These are phyloP conservation scores for Diadumene lineata DNA, from an alignment of 92 coral and sea anemone genomes.

Conservation along the genomic window DNA sequence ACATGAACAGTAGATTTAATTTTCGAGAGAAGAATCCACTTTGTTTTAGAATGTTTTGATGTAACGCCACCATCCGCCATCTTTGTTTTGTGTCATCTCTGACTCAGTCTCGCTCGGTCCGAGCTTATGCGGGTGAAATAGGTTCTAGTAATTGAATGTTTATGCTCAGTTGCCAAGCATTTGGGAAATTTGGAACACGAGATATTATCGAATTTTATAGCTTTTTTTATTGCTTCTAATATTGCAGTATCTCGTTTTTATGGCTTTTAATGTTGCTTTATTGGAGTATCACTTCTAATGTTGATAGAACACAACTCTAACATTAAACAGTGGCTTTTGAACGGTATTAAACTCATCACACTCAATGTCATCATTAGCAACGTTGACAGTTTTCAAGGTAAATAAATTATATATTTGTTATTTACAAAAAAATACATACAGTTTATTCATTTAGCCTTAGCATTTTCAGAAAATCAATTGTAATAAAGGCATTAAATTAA, in stretches of 20 bases:
- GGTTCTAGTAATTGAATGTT: conserved; percentile 1
- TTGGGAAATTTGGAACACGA: not conserved
- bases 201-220: not conserved
- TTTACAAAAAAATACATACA: too few relatives aligned
- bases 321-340: too few relatives aligned
- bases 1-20: conserved; percentile 81
- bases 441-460: too few relatives aligned
- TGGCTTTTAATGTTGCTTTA: too few relatives aligned
- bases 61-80: conserved; percentile 69
- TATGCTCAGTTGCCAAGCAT: conserved; percentile 9
- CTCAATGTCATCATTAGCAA: too few relatives aligned
- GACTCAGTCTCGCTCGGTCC: conserved; percentile 29
- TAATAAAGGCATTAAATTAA: too few relatives aligned
- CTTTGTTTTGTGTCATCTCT: conserved; percentile 53
- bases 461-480: too few relatives aligned
- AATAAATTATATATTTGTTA: too few relatives aligned
- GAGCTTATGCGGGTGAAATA: not conserved
- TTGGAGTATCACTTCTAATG: too few relatives aligned
- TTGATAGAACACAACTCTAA: too few relatives aligned
- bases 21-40: conserved; percentile 64
- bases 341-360: too few relatives aligned
- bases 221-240: not conserved
- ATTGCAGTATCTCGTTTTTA: not conserved
- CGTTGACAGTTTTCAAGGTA: too few relatives aligned
- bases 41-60: conserved; percentile 57